Evolutionary conservation across 1,140 invertebrate species (phyloP).

Genomic region (Caenorhabditis briggsae): DNA sequence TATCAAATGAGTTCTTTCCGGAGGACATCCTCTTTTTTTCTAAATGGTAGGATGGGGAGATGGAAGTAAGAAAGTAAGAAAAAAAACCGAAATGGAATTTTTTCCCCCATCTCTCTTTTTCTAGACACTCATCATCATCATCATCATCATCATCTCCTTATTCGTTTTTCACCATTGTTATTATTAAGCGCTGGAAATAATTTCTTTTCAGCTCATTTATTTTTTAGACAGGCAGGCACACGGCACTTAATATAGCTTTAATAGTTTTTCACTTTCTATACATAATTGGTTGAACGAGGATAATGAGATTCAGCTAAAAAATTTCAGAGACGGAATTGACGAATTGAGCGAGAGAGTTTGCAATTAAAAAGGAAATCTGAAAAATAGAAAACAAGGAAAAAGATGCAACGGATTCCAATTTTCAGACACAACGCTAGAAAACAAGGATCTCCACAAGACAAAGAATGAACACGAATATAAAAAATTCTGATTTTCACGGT

Average conservation of each 20-base stretch:
- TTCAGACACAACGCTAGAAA: background rate
- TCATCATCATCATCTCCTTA: background rate
- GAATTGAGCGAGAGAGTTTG: background rate
- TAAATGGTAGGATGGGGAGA: background rate
- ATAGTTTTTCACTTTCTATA: background rate
- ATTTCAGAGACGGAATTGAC: background rate
- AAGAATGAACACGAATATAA: background rate
- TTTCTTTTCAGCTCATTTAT: background rate
- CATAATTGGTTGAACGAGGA: background rate
- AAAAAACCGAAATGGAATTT: conserved; percentile 3
- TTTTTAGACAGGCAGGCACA: too few relatives aligned
- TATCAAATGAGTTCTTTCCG: conserved; percentile 21
- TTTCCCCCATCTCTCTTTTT: too few relatives aligned
- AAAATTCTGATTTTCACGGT: conserved; percentile 30
- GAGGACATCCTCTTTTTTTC: background rate
- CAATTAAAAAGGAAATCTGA: background rate
- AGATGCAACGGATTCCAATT: background rate
- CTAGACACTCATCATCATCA: conserved; percentile 3
- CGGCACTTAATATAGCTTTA: background rate
- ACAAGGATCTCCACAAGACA: background rate
- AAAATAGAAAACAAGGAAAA: background rate
- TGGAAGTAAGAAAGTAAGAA: background rate
- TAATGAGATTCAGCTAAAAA: background rate
- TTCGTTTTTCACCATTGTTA: too few relatives aligned
- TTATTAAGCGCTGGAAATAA: background rate